These are phyloP conservation scores for Peromyscus leucopus DNA, from an alignment of 2,113 vertebrate genomes.

Conservation along the genomic window DNA sequence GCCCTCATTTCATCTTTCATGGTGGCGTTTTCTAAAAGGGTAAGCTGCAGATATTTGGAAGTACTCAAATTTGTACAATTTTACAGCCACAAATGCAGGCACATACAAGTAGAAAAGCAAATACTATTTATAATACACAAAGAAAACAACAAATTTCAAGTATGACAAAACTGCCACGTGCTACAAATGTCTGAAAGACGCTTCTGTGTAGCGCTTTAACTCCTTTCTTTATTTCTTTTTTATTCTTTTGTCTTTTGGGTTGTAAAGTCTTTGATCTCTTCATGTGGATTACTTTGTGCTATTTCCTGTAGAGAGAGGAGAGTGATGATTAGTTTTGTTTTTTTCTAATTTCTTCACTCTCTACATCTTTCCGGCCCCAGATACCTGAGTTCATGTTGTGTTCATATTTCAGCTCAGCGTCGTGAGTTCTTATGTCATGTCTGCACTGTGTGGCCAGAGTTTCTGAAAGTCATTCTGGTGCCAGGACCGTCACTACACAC, in stretches of 20 bases:
- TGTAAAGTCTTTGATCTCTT: neutral
- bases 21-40: neutral
- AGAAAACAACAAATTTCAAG: neutral
- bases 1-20: neutral
- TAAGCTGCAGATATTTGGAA: constrained; percentile 17
- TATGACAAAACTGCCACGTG: neutral
- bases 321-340: neutral
- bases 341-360: neutral
- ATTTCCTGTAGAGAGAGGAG: neutral
- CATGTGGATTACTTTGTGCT: neutral
- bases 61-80: neutral
- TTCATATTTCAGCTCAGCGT: neutral
- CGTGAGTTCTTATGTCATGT: neutral
- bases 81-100: neutral
- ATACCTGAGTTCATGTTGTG: neutral
- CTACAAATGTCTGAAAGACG: neutral
- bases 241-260: neutral
- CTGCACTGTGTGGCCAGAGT: neutral
- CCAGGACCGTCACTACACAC: neutral
- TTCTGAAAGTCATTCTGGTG: neutral
- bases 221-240: neutral
- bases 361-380: neutral
- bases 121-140: constrained; percentile 32
- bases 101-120: neutral
- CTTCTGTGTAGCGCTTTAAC: neutral